These are phyloP conservation scores for Nematolebias whitei DNA, from an alignment of 2,113 vertebrate species.

Conservation along the genomic window DNA sequence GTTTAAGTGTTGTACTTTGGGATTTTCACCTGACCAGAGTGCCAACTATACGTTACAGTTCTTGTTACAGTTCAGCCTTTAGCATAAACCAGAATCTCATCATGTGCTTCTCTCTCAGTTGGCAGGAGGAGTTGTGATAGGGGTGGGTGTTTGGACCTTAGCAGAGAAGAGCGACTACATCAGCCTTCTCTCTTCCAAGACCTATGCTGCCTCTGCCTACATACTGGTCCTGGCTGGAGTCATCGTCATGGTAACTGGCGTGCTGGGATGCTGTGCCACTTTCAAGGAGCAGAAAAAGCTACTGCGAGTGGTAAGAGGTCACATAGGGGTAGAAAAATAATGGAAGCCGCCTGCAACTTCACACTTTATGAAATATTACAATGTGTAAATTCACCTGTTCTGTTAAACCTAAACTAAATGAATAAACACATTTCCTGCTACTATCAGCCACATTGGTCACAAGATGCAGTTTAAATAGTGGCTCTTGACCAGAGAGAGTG, in stretches of 20 bases:
- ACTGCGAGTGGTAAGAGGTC: slow-evolving; percentile 89
- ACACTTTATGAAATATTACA: slow-evolving; percentile 1
- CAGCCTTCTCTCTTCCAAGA: slow-evolving; percentile 93
- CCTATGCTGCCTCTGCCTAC: slow-evolving; percentile 92
- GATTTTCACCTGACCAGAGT: no score
- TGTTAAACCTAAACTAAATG: neutral
- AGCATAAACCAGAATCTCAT: slow-evolving; percentile 9
- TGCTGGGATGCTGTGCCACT: slow-evolving; percentile 96
- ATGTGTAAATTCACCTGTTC: neutral
- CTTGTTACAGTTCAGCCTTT: neutral
- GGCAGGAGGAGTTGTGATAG: slow-evolving; percentile 94
- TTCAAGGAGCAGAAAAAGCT: slow-evolving; percentile 93
- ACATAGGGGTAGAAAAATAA: slow-evolving; percentile 19
- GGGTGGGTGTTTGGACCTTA: slow-evolving; percentile 93
- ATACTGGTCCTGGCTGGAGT: slow-evolving; percentile 93
- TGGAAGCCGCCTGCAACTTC: neutral
- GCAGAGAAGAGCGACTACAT: slow-evolving; percentile 97
- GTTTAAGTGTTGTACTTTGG: neutral
- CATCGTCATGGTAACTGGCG: slow-evolving; percentile 95
- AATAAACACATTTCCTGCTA: neutral
- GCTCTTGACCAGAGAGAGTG: neutral
- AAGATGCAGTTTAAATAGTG: neutral
- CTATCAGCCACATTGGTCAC: neutral
- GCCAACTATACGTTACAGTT: neutral
- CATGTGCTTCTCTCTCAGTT: slow-evolving; percentile 77